Conservation (phyloP, 2,113 vertebrate genomes). For the Nipponia nippon region DNA sequence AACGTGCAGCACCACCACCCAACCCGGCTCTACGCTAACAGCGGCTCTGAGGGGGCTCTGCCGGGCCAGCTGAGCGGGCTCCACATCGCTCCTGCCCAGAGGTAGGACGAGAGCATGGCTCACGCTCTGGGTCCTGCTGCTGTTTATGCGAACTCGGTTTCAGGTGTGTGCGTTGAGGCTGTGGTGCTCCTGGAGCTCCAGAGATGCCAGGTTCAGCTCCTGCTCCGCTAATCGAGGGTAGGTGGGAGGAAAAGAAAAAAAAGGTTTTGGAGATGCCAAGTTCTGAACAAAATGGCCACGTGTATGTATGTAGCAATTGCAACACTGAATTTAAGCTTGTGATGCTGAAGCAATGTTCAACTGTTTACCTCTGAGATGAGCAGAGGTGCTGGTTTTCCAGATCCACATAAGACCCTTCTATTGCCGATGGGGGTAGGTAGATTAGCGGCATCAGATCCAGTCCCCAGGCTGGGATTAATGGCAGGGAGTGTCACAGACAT, state of each 20-base stretch:
- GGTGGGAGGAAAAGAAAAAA: too few species aligned
- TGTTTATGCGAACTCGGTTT: fast-evolving
- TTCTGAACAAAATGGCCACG: neutral
- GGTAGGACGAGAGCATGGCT: conserved; percentile 62
- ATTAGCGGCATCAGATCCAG: fast-evolving
- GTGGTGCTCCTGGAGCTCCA: neutral
- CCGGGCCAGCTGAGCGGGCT: conserved; percentile 84
- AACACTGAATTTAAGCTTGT: neutral
- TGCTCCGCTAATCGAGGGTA: fast-evolving
- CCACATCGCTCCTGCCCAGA: conserved; percentile 79
- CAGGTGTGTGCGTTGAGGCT: neutral
- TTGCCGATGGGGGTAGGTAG: neutral
- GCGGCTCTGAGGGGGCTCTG: conserved; percentile 74
- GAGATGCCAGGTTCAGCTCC: neutral
- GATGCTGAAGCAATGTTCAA: neutral
- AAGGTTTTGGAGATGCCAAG: neutral
- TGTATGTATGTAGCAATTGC: neutral
- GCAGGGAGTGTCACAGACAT: neutral
- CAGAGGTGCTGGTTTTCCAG: neutral
- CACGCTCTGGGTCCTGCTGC: fast-evolving
- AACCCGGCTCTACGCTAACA: conserved; percentile 69
- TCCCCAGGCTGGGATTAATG: neutral
- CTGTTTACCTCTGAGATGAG: fast-evolving
- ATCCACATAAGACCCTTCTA: fast-evolving
- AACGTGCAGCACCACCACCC: conserved; percentile 82